phyloP scores from a whole-genome alignment of 1,140 invertebrate genomes.

The Scaptomyza montana region DNA sequence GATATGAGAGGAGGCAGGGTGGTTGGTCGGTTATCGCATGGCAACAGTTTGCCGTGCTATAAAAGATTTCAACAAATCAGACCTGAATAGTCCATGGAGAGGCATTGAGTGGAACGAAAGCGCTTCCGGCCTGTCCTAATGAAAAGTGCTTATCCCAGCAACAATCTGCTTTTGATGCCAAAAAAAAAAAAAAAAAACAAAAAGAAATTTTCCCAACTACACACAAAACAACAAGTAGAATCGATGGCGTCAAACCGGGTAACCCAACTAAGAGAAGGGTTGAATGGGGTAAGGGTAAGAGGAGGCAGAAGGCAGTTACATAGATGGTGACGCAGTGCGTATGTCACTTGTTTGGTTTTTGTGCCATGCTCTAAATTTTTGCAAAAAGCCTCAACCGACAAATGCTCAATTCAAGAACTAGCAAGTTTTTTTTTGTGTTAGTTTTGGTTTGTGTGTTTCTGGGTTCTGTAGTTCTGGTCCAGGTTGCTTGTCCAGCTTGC shows the following conservation, averaged over 20 bases:
- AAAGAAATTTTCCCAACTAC: slow-evolving; percentile 54
- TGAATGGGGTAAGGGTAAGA: background rate
- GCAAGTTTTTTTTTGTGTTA: slow-evolving; percentile 16
- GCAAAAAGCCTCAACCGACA: slow-evolving; percentile 60
- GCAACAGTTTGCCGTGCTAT: slow-evolving; percentile 71
- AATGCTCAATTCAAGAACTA: slow-evolving; percentile 74
- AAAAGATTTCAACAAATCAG: slow-evolving; percentile 81
- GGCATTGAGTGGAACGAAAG: slow-evolving; percentile 43
- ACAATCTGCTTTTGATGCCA: slow-evolving; percentile 64
- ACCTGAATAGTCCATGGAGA: slow-evolving; percentile 26
- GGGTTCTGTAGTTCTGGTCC: slow-evolving; percentile 16
- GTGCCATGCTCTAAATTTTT: slow-evolving; percentile 65
- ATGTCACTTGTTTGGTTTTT: slow-evolving; percentile 74
- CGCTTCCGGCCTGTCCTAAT: slow-evolving; percentile 52
- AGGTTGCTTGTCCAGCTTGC: slow-evolving; percentile 32
- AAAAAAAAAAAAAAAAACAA: slow-evolving; percentile 62
- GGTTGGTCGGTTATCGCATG: slow-evolving; percentile 40
- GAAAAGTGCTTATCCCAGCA: slow-evolving; percentile 80
- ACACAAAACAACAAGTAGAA: background rate
- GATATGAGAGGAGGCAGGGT: background rate
- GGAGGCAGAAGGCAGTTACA: slow-evolving; percentile 7
- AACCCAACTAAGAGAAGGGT: slow-evolving; percentile 12
- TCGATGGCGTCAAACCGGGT: slow-evolving; percentile 30
- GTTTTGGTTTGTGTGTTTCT: slow-evolving; percentile 16
- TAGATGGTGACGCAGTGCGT: slow-evolving; percentile 73